Conservation (phyloP, 2,113 vertebrate species). For the Takifugu flavidus region DNA sequence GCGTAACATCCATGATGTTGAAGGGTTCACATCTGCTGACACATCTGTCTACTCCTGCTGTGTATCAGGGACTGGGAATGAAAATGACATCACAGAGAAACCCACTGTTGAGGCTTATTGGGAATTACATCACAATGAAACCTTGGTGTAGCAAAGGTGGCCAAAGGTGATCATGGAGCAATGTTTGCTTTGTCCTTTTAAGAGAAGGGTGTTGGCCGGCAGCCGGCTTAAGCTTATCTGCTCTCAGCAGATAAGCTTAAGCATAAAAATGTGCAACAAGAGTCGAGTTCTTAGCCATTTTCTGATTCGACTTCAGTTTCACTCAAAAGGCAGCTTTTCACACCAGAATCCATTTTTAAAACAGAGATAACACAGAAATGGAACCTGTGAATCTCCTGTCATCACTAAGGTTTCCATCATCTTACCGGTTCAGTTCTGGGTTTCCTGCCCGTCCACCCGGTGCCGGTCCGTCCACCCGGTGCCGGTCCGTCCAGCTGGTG, state of each 20-base stretch:
- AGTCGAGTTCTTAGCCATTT: no score
- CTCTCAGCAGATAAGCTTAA: no score
- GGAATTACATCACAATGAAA: neutral
- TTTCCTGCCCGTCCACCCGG: neutral
- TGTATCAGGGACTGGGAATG: no score
- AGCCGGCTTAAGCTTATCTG: neutral
- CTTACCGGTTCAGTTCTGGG: constrained; percentile 27
- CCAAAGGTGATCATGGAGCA: constrained; percentile 28
- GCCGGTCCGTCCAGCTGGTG: neutral
- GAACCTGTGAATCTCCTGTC: neutral
- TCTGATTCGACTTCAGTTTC: neutral
- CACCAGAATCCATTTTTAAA: no score
- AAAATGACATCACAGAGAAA: no score
- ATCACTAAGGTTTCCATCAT: neutral
- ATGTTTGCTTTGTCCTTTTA: constrained; percentile 42
- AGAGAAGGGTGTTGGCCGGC: constrained; percentile 33
- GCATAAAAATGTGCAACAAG: no score
- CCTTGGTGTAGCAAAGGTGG: neutral
- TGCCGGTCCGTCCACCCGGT: neutral
- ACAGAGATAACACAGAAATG: neutral
- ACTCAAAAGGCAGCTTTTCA: neutral
- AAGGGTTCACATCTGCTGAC: neutral
- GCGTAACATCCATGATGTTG: neutral
- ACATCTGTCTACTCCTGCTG: no score
- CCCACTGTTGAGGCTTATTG: neutral